Conservation (phyloP, 2,888 invertebrate species). For the Leptopilina myrica region DNA sequence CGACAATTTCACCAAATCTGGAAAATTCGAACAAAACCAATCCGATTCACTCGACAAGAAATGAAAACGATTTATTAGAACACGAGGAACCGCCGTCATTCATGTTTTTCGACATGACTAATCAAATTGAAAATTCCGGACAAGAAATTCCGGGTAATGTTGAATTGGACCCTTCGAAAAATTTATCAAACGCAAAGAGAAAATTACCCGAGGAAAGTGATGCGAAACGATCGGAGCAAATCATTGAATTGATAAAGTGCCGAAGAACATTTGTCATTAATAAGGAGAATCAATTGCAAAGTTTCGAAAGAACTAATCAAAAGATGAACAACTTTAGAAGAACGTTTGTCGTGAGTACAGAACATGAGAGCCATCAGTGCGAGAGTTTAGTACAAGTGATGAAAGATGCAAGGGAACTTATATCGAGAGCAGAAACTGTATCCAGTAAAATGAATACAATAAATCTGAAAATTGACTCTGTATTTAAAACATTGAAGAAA, state of each 20-base stretch:
- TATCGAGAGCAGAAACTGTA: background rate
- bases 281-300: background rate
- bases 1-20: background rate
- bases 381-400: background rate
- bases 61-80: background rate
- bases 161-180: background rate
- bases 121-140: background rate
- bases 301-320: background rate
- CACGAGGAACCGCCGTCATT: conserved; percentile 28
- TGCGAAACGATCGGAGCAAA: background rate
- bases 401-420: background rate
- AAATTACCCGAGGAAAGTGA: background rate
- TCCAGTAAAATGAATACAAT: background rate
- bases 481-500: background rate
- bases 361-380: too few relatives aligned
- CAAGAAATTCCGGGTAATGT: background rate
- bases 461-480: background rate
- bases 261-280: background rate
- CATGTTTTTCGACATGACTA: background rate
- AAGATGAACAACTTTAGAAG: background rate
- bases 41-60: background rate
- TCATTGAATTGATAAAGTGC: background rate
- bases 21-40: background rate
- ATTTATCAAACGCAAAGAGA: background rate
- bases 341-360: background rate